Percentiles rank a stretch among this genome's conserved stretches.
phyloP scores from a whole-genome alignment of 2,888 invertebrate species.

The Cephus runcator region DNA sequence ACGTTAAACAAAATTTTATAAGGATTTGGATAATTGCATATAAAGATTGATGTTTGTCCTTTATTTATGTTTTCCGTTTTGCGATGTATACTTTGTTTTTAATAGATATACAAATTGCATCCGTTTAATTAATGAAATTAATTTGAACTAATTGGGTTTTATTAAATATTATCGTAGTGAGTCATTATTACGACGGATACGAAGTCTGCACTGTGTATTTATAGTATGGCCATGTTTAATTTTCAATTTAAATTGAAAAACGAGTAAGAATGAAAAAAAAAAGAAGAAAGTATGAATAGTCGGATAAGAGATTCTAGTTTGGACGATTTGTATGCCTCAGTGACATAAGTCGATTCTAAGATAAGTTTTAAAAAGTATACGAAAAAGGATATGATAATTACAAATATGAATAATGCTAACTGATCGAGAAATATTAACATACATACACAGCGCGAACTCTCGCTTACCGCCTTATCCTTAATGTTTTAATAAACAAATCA shows the following conservation, averaged over 20 bases:
- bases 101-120: constrained; percentile 15
- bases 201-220: background rate
- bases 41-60: background rate
- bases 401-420: background rate
- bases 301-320: background rate
- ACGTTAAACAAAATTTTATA: constrained; percentile 5
- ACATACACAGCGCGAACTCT: background rate
- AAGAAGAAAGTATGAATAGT: background rate
- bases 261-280: background rate
- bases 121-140: constrained; percentile 4
- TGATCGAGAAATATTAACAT: background rate
- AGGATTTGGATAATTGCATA: background rate
- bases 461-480: constrained; percentile 8
- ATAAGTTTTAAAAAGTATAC: too few relatives aligned
- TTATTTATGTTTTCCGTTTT: background rate
- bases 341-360: background rate
- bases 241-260: background rate
- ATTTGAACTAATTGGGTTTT: constrained; percentile 10
- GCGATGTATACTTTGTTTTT: constrained; percentile 3
- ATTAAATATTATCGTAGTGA: constrained; percentile 9
- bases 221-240: too few relatives aligned
- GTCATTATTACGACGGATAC: constrained; percentile 2
- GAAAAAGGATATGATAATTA: too few relatives aligned
- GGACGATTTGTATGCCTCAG: background rate
- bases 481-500: constrained; percentile 14